Evolutionary conservation across 2,888 invertebrate species (phyloP), one percentile per base, ranked within the genome.

Genomic region (Troides oblongomaculatus): DNA sequence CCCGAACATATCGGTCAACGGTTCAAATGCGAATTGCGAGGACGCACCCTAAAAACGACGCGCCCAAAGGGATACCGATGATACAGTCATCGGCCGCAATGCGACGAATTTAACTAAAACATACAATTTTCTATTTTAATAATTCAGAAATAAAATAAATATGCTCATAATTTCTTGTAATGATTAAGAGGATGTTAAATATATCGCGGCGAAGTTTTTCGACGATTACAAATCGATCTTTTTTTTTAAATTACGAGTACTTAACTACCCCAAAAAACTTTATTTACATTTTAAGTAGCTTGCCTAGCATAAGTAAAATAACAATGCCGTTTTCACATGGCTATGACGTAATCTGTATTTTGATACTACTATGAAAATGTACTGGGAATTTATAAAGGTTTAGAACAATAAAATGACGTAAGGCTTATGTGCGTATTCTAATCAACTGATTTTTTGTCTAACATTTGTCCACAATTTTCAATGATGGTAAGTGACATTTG

Each of bases 11-110:
- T 88, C 90, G 90, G 90, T 90, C 86, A 90, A 78, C 84, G 82
- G 90, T 89, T 88, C 89, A 83, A 83, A 64, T 69, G 83, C 84
- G 83, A 84, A 81, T 84, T 79, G 84, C 84, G 85, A 84, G 87
- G 88, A 88, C 91, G 87, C 92, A 84, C 90, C 89, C 87, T 85
- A 80, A 86, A 84, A 79, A 77, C 77, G 87, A 84, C 88, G 85
- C 88, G 81, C 89, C 78, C 73, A 77, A 82, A 85, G 84, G 84
- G 84, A 70, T 67, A 66, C 23, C 62, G 81, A 86, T 83, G 82
- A 86, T 87, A 64, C 58, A 86, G 83, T 79, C 77, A 85, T 85
- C 85, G 82, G 84, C 92, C 88, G 92, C 91, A 92, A 84, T 92
- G 92, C 91, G 92, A 87, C 90, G 76, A 63, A 58, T 63, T 73